Percentiles rank a stretch among this genome's conserved stretches.
These are phyloP conservation scores for Fratercula arctica DNA, from an alignment of 2,797 vertebrate species.

Conservation along the genomic window DNA sequence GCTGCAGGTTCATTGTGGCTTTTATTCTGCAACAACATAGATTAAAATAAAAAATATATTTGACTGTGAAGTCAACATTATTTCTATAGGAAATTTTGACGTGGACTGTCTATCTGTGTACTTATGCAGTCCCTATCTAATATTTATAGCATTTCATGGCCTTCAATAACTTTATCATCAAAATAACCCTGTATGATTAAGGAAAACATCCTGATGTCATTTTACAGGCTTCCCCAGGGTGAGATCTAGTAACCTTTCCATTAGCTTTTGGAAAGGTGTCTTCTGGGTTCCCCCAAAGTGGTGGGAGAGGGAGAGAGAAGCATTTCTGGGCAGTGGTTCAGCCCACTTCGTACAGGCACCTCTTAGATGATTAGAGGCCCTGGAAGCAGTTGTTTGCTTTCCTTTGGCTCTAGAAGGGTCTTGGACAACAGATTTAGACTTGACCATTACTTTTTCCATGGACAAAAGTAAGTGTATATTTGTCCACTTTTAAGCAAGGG, in stretches of 20 bases:
- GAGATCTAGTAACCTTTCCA: neutral
- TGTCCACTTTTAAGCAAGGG: neutral
- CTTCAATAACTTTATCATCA: neutral
- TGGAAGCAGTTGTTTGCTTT: neutral
- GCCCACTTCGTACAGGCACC: fast-evolving
- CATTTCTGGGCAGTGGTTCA: neutral
- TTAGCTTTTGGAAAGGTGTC: neutral
- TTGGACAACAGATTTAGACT: neutral
- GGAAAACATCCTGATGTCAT: neutral
- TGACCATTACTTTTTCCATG: fast-evolving
- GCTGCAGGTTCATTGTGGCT: neutral
- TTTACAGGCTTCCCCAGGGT: neutral
- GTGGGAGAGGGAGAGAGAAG: neutral
- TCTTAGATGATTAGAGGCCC: neutral
- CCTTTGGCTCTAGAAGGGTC: neutral
- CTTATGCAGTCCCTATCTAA: neutral
- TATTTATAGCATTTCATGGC: neutral
- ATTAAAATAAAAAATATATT: neutral
- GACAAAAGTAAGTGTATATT: neutral
- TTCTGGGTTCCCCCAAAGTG: neutral
- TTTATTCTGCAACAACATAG: neutral
- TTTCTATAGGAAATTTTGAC: neutral
- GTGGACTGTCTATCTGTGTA: neutral
- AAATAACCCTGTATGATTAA: neutral
- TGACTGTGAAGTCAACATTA: neutral